Conservation (phyloP, 2,888 invertebrate genomes). For the Sinelater perroti region DNA sequence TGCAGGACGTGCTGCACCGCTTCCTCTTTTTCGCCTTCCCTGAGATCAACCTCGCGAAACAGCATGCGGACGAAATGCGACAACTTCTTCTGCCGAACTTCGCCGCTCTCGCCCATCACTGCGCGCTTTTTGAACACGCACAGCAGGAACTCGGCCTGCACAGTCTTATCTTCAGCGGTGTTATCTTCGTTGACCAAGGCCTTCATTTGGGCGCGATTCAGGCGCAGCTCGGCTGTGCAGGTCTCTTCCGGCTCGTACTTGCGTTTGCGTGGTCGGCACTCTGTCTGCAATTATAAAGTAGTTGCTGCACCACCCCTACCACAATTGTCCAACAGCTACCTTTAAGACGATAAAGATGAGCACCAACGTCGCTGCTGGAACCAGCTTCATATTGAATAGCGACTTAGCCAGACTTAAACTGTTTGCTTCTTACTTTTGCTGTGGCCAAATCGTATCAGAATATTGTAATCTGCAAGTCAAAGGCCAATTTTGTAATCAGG, state of each 20-base stretch:
- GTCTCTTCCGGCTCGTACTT: slow-evolving; percentile 19
- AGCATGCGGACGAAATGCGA: background rate
- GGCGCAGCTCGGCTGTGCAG: slow-evolving; percentile 11
- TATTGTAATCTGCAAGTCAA: background rate
- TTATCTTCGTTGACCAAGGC: slow-evolving; percentile 18
- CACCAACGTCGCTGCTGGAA: too few relatives aligned
- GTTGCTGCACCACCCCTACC: background rate
- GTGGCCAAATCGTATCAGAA: background rate
- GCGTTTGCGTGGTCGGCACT: background rate
- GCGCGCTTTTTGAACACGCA: slow-evolving; percentile 21
- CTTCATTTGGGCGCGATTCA: slow-evolving; percentile 19
- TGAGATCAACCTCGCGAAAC: too few relatives aligned
- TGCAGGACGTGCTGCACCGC: slow-evolving; percentile 5
- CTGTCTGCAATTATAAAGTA: slow-evolving; percentile 1
- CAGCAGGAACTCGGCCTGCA: slow-evolving; percentile 7
- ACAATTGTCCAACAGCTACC: background rate
- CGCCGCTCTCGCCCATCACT: slow-evolving; percentile 10
- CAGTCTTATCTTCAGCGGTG: slow-evolving; percentile 15
- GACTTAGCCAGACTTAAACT: too few relatives aligned
- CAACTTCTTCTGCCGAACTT: slow-evolving; percentile 3
- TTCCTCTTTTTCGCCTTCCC: background rate
- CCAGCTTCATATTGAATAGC: too few relatives aligned
- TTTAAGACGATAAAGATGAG: background rate
- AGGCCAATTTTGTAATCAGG: too few relatives aligned
- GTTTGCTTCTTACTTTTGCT: background rate